phyloP scores from a whole-genome alignment of 2,797 vertebrate species.

The Periophthalmus magnuspinnatus region DNA sequence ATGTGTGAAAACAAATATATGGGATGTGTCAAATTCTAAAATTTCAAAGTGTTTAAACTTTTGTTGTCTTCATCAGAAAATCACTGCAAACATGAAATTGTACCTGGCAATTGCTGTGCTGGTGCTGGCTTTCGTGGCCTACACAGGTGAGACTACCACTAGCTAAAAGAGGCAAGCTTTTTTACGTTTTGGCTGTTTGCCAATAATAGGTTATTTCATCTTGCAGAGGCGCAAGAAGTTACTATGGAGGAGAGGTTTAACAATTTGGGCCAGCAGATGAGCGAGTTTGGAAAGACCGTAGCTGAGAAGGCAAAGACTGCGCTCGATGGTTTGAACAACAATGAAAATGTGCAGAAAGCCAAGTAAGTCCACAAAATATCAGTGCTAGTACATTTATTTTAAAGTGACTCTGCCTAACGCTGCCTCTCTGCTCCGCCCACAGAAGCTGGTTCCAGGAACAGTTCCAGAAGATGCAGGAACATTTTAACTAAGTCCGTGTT shows the following conservation, averaged over 20 bases:
- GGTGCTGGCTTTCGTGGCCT: constrained; percentile 72
- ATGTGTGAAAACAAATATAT: background rate
- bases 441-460: constrained; percentile 53
- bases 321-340: constrained; percentile 8
- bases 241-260: constrained; percentile 28
- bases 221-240: constrained; percentile 64
- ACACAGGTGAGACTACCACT: constrained; percentile 66
- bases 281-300: constrained; percentile 19
- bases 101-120: constrained; percentile 75
- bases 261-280: constrained; percentile 20
- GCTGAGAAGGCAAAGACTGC: constrained; percentile 29
- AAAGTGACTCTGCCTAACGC: background rate
- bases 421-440: background rate
- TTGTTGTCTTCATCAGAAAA: constrained; percentile 20
- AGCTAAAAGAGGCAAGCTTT: background rate
- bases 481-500: rapidly evolving
- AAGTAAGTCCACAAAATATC: constrained; percentile 48
- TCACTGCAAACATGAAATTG: constrained; percentile 72
- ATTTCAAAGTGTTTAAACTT: too few species aligned
- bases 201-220: background rate
- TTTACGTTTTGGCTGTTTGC: background rate
- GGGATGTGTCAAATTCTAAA: too few species aligned
- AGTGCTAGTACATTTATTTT: background rate
- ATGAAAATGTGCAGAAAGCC: constrained; percentile 36
- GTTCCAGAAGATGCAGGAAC: background rate